Evolutionary conservation across 2,888 invertebrate species (phyloP).

Genomic region (Mythimna pallens): DNA sequence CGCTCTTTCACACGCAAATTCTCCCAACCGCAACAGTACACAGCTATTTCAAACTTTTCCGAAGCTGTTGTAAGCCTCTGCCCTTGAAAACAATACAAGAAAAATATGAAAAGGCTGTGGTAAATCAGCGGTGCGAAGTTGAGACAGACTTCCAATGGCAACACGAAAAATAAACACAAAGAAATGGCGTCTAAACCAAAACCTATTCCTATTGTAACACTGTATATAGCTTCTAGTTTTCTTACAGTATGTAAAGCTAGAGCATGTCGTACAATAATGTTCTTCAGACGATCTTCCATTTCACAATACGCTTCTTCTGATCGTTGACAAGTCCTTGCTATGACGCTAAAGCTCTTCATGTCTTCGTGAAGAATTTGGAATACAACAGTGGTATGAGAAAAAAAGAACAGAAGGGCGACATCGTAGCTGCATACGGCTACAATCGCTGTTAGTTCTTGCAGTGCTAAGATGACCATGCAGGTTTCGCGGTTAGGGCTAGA

Average conservation of each 20-base stretch:
- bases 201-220: conserved; percentile 63
- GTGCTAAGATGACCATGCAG: conserved; percentile 65
- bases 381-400: conserved; percentile 69
- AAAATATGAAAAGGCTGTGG: conserved; percentile 67
- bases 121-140: conserved; percentile 67
- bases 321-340: conserved; percentile 36
- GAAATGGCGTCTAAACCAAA: conserved; percentile 67
- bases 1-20: conserved; percentile 64
- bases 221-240: conserved; percentile 68
- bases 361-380: conserved; percentile 69
- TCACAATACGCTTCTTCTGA: conserved; percentile 41
- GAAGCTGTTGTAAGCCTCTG: conserved; percentile 73
- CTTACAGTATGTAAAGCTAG: conserved; percentile 63
- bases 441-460: conserved; percentile 66
- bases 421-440: conserved; percentile 66
- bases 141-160: conserved; percentile 67
- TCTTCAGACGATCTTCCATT: conserved; percentile 59
- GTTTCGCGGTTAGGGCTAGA: conserved; percentile 63
- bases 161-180: conserved; percentile 69
- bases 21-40: conserved; percentile 75
- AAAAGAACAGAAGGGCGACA: conserved; percentile 67
- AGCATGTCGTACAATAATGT: conserved; percentile 63
- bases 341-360: conserved; percentile 53
- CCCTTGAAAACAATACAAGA: conserved; percentile 73
- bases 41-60: conserved; percentile 69